Percentiles rank a stretch among this genome's conserved stretches.
These are phyloP conservation scores for Haliclona indistincta DNA, from an alignment of 37 sponge, comb jelly and placozoan genomes.

Conservation along the genomic window DNA sequence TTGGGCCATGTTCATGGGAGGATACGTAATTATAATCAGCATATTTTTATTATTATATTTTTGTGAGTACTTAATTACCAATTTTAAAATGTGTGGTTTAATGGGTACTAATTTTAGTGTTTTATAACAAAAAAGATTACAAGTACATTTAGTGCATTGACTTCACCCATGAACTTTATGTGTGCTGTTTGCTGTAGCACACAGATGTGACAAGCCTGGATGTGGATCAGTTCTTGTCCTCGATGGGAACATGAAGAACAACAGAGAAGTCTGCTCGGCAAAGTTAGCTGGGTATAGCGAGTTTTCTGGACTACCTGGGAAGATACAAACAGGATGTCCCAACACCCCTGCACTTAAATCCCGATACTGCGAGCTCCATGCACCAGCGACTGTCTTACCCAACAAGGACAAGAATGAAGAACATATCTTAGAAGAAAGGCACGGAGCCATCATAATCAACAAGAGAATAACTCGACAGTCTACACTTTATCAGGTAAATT, in stretches of 20 bases:
- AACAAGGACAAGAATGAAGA: neutral
- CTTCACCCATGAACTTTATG: neutral
- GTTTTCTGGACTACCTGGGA: conserved; percentile 34
- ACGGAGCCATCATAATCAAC: neutral
- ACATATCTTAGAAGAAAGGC: neutral
- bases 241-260: conserved; percentile 43
- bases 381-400: conserved; percentile 1
- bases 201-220: conserved; percentile 15
- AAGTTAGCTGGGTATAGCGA: conserved; percentile 17
- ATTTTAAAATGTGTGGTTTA: no score
- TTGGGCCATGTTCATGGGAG: no score
- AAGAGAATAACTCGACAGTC: conserved; percentile 18
- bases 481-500: conserved; percentile 16
- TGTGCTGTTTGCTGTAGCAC: neutral
- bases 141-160: neutral
- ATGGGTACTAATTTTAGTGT: no score
- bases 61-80: no score
- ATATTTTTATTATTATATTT: no score
- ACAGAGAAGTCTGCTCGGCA: conserved; percentile 13
- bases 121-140: neutral
- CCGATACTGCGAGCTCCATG: conserved; percentile 18
- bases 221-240: conserved; percentile 28
- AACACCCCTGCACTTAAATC: conserved; percentile 18
- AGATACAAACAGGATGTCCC: conserved; percentile 25
- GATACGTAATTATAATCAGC: no score